Evolutionary conservation across 2,113 vertebrate genomes (phyloP).

Genomic region (Chaetodon trifascialis): DNA sequence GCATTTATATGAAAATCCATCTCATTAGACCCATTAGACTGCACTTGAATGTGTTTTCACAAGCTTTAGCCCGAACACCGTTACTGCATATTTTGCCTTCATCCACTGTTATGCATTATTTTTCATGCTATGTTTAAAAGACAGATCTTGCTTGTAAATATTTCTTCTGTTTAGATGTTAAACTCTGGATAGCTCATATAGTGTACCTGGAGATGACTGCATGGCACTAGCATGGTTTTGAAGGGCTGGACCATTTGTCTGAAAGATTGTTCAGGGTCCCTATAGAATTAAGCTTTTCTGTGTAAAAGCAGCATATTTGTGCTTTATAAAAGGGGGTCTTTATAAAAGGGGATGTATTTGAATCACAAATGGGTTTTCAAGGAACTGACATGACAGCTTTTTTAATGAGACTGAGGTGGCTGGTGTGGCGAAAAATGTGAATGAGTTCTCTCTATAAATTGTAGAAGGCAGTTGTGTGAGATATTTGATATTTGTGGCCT

Average conservation of each 20-base stretch:
- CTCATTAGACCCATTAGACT: conserved; percentile 19
- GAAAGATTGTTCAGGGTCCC: conserved; percentile 37
- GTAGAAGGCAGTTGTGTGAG: conserved; percentile 28
- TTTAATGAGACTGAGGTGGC: conserved; percentile 47
- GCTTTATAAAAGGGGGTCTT: conserved; percentile 31
- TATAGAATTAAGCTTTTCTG: conserved; percentile 27
- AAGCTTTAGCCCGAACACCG: neutral
- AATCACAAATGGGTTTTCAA: conserved; percentile 50
- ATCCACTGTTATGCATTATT: neutral
- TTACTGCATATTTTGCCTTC: neutral
- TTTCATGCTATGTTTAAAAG: neutral
- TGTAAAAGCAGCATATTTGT: conserved; percentile 31
- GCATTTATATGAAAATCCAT: neutral
- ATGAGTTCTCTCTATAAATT: conserved; percentile 48
- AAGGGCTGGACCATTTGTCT: conserved; percentile 36
- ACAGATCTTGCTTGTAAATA: conserved; percentile 1
- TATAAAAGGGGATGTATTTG: conserved; percentile 32
- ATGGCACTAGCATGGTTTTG: conserved; percentile 1
- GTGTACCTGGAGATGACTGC: neutral
- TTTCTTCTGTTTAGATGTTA: neutral
- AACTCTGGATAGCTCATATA: neutral
- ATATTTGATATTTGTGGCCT: conserved; percentile 56
- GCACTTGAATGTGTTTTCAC: conserved; percentile 1
- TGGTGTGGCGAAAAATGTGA: conserved; percentile 39
- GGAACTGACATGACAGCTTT: conserved; percentile 14